Conservation (phyloP, 2,797 vertebrate genomes). For the Buceros bicornis region DNA sequence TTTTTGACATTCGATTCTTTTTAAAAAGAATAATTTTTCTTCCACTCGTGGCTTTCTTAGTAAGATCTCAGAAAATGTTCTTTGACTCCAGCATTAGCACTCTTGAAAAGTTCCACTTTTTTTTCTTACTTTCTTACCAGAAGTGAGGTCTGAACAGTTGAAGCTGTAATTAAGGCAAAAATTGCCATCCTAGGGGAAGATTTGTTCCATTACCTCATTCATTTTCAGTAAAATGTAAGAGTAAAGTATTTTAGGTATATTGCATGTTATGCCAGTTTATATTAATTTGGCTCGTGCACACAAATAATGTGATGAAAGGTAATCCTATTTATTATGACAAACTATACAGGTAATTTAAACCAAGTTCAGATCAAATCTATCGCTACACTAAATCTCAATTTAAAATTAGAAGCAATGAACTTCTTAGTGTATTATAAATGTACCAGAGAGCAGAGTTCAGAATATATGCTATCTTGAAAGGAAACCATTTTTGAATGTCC, state of each 20-base stretch:
- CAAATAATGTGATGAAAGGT: background rate
- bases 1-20: background rate
- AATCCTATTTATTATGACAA: slow-evolving; percentile 40
- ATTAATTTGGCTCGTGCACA: slow-evolving; percentile 13
- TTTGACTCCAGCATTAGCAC: background rate
- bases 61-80: background rate
- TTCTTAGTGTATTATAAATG: background rate
- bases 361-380: slow-evolving; percentile 1
- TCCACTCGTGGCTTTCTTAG: background rate
- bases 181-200: background rate
- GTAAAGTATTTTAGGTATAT: background rate
- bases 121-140: background rate
- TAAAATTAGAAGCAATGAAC: background rate
- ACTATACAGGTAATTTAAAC: slow-evolving; percentile 46
- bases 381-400: background rate
- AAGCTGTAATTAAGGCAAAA: background rate
- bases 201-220: background rate
- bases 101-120: background rate
- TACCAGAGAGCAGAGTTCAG: background rate
- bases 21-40: background rate
- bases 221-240: background rate
- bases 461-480: background rate
- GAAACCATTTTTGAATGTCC: background rate
- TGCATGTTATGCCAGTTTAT: background rate
- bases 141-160: background rate